Evolutionary conservation across 1,140 invertebrate species (phyloP).

Genomic region (Dermatophagoides farinae): DNA sequence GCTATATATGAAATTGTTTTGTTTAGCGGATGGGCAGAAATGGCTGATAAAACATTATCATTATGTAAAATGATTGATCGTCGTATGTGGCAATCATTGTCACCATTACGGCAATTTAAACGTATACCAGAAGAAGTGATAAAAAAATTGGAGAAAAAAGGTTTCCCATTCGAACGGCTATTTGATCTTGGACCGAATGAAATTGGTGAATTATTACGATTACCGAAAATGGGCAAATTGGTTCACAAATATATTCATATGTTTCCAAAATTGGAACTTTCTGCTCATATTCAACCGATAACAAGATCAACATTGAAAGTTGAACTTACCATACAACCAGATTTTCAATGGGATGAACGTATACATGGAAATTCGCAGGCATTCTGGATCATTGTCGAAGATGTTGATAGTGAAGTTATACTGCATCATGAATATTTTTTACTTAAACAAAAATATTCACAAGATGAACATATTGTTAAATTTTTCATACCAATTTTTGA

Average conservation of each 20-base stretch:
- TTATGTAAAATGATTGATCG: constrained; percentile 98
- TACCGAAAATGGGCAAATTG: constrained; percentile 88
- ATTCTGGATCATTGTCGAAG: constrained; percentile 87
- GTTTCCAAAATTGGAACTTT: constrained; percentile 81
- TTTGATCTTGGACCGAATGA: constrained; percentile 93
- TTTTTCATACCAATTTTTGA: constrained; percentile 98
- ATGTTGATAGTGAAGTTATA: constrained; percentile 80
- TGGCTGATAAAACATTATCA: constrained; percentile 83
- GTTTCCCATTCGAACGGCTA: constrained; percentile 73
- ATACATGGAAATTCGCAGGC: constrained; percentile 75
- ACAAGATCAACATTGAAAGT: constrained; percentile 81
- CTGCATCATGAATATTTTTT: constrained; percentile 96
- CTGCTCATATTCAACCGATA: constrained; percentile 92
- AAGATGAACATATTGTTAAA: constrained; percentile 87
- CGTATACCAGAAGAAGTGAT: constrained; percentile 97
- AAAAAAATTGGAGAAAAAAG: constrained; percentile 96
- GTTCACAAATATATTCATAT: constrained; percentile 96
- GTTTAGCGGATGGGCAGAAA: constrained; percentile 80
- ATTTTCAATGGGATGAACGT: constrained; percentile 98
- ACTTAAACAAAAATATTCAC: constrained; percentile 77
- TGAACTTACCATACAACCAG: constrained; percentile 92
- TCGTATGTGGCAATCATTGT: constrained; percentile 93
- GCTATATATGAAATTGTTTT: constrained; percentile 92
- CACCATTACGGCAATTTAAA: constrained; percentile 84
- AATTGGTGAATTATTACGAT: constrained; percentile 84